These are phyloP conservation scores for Psittacara wagleri DNA, from an alignment of 2,113 vertebrate species.

Conservation along the genomic window DNA sequence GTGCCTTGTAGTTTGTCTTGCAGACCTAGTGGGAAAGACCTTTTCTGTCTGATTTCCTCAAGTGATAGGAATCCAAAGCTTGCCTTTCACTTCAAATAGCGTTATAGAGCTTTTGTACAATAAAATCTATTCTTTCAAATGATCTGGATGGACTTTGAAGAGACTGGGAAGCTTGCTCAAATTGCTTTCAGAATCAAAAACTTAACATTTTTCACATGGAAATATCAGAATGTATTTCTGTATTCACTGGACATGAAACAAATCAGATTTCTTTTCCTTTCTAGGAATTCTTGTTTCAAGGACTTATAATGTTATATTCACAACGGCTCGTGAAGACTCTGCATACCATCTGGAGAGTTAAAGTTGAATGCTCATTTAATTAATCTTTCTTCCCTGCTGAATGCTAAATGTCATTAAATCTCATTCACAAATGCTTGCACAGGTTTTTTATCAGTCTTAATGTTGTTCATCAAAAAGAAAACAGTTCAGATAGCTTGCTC, in stretches of 20 bases:
- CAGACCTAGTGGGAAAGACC: not conserved
- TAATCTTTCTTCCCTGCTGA: slow-evolving; percentile 60
- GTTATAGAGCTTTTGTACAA: not conserved
- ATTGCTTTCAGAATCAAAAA: not conserved
- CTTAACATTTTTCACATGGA: not conserved
- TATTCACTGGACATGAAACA: not conserved
- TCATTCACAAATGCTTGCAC: slow-evolving; percentile 36
- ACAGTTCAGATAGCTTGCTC: not conserved
- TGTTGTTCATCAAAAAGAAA: not conserved
- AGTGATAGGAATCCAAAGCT: not conserved
- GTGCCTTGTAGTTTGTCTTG: not conserved
- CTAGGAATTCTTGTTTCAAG: slow-evolving; percentile 71
- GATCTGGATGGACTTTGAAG: not conserved
- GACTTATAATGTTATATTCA: slow-evolving; percentile 45
- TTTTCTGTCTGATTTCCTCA: not conserved
- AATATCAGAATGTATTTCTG: not conserved
- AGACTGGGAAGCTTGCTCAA: not conserved
- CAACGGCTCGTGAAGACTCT: slow-evolving; percentile 29
- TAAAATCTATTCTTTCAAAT: not conserved
- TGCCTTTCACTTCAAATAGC: not conserved
- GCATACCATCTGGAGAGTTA: slow-evolving; percentile 42
- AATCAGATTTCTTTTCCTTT: slow-evolving; percentile 60
- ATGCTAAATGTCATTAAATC: slow-evolving; percentile 57
- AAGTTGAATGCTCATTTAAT: slow-evolving; percentile 36
- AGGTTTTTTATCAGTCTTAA: not conserved